Percentiles rank a stretch among this genome's conserved stretches.
Evolutionary conservation across 2,888 invertebrate species (phyloP).

Genomic region (Machimus atricapillus): DNA sequence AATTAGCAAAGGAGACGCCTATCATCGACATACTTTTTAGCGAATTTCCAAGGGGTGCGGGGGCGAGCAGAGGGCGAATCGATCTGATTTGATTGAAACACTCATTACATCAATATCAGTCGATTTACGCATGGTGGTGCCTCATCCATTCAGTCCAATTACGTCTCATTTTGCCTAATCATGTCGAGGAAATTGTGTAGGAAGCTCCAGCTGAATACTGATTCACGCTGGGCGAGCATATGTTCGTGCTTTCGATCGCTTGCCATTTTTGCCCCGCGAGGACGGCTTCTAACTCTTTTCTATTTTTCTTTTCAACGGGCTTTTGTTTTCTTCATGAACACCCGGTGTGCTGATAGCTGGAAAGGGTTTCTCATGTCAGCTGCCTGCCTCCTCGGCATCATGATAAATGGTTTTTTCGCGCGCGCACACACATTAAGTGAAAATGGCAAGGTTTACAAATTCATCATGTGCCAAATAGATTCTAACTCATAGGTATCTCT

Average conservation of each 20-base stretch:
- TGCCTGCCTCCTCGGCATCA: neutral
- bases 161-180: slow-evolving; percentile 2
- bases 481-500: neutral
- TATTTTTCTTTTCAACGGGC: neutral
- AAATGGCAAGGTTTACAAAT: neutral
- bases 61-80: neutral
- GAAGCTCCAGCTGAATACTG: neutral
- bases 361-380: neutral
- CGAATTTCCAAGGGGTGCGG: neutral
- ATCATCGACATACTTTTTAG: neutral
- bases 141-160: slow-evolving; percentile 2
- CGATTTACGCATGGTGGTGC: neutral
- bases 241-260: neutral
- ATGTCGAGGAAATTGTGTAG: slow-evolving; percentile 27
- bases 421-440: neutral
- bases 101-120: neutral
- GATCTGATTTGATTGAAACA: neutral
- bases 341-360: neutral
- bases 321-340: neutral
- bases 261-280: neutral
- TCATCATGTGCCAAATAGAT: neutral
- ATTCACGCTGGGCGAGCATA: neutral
- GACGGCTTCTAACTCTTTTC: neutral
- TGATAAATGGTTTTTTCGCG: neutral
- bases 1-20: neutral